Percentiles rank a stretch among this genome's conserved stretches.
These are phyloP conservation scores for Prinia subflava DNA, from an alignment of 2,113 vertebrate genomes.

Conservation along the genomic window DNA sequence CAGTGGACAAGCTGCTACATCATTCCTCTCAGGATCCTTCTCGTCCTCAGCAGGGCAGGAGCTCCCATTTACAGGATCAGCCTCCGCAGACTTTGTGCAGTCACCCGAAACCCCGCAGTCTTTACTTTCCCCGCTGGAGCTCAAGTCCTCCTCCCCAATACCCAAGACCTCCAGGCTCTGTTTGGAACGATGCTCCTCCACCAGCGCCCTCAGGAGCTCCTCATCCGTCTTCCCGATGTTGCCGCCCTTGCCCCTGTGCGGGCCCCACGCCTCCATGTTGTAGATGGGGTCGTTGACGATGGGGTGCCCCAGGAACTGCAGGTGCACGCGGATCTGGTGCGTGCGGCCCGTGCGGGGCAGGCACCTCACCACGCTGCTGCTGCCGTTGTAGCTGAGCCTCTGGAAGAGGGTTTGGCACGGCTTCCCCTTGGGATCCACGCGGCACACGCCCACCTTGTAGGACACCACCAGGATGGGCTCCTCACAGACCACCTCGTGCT, in stretches of 20 bases:
- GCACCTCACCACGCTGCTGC: constrained; percentile 87
- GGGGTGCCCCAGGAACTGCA: constrained; percentile 93
- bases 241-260: constrained; percentile 82
- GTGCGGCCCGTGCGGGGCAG: constrained; percentile 89
- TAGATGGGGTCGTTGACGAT: constrained; percentile 97
- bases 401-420: constrained; percentile 87
- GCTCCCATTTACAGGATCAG: neutral
- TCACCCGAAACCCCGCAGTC: neutral
- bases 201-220: constrained; percentile 83
- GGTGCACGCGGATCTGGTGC: constrained; percentile 96
- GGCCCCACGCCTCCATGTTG: constrained; percentile 90
- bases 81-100: neutral
- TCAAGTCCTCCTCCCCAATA: constrained; percentile 70
- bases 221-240: constrained; percentile 81
- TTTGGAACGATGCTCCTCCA: constrained; percentile 84
- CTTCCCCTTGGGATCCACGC: constrained; percentile 90
- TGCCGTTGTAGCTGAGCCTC: constrained; percentile 87
- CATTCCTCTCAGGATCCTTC: neutral
- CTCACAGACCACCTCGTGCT: constrained; percentile 81
- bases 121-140: neutral
- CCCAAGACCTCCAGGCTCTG: constrained; percentile 84
- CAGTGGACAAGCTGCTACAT: neutral
- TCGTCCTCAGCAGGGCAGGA: neutral
- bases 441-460: constrained; percentile 92
- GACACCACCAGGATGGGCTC: constrained; percentile 94